Conservation (phyloP, 2,113 vertebrate species). For the Macaca mulatta region DNA sequence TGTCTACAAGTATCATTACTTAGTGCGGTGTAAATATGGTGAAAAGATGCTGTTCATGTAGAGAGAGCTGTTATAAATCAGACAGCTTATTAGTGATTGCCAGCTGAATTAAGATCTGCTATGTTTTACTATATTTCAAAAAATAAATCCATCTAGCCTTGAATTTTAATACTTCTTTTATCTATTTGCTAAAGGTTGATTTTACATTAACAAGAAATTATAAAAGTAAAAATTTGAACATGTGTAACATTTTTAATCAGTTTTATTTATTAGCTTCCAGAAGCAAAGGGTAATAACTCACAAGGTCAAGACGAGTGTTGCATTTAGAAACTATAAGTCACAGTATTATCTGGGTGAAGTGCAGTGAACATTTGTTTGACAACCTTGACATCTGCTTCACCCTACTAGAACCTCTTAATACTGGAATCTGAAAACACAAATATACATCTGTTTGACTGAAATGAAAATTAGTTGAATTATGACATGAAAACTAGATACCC, state of each 20-base stretch:
- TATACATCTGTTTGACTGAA: slow-evolving; percentile 48
- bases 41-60: slow-evolving; percentile 26
- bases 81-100: slow-evolving; percentile 39
- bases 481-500: slow-evolving; percentile 36
- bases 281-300: slow-evolving; percentile 27
- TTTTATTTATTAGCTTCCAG: slow-evolving; percentile 43
- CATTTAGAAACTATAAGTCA: slow-evolving; percentile 32
- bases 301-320: slow-evolving; percentile 15
- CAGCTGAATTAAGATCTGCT: slow-evolving; percentile 46
- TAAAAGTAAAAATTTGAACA: not conserved
- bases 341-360: slow-evolving; percentile 67
- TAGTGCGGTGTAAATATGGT: not conserved
- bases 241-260: slow-evolving; percentile 20
- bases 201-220: slow-evolving; percentile 30
- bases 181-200: slow-evolving; percentile 47
- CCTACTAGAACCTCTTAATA: slow-evolving; percentile 58
- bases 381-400: slow-evolving; percentile 75
- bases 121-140: slow-evolving; percentile 4
- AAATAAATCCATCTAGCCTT: slow-evolving; percentile 37
- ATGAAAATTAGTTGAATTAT: slow-evolving; percentile 67
- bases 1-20: not conserved
- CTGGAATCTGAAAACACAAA: slow-evolving; percentile 68
- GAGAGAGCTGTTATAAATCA: not conserved
- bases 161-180: slow-evolving; percentile 21
- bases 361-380: slow-evolving; percentile 76